phyloP scores from a whole-genome alignment of 2,888 invertebrate species.

The Habrosyne pyritoides region DNA sequence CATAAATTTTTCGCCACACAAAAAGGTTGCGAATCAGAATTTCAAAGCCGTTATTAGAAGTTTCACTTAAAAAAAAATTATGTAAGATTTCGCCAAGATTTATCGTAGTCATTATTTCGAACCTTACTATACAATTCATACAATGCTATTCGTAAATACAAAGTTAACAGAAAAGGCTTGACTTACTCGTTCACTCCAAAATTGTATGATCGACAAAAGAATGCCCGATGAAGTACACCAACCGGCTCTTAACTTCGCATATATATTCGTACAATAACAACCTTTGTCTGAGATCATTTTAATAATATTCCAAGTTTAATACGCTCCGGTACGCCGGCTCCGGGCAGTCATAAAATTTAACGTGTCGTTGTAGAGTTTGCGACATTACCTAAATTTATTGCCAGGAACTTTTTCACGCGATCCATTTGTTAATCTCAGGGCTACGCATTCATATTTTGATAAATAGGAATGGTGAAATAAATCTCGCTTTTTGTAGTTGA shows the following conservation, averaged over 20 bases:
- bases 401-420: constrained; percentile 67
- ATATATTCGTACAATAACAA: constrained; percentile 54
- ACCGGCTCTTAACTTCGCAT: constrained; percentile 48
- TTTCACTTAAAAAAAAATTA: no score
- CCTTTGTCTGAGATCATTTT: constrained; percentile 74
- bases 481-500: constrained; percentile 22
- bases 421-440: constrained; percentile 68
- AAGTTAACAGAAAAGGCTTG: neutral
- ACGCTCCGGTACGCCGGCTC: constrained; percentile 54
- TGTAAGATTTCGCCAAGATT: no score
- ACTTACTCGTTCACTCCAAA: neutral
- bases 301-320: constrained; percentile 78
- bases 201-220: constrained; percentile 1
- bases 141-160: neutral
- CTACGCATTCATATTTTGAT: constrained; percentile 49
- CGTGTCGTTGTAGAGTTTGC: constrained; percentile 69
- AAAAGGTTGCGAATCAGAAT: no score
- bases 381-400: constrained; percentile 70
- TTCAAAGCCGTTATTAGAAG: no score
- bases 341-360: constrained; percentile 75
- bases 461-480: constrained; percentile 44
- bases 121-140: neutral
- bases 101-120: no score
- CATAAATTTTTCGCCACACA: no score
- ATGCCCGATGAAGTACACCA: constrained; percentile 5